These are phyloP conservation scores for Hoplodrina ambigua DNA, from an alignment of 2,888 invertebrate species.

Conservation along the genomic window DNA sequence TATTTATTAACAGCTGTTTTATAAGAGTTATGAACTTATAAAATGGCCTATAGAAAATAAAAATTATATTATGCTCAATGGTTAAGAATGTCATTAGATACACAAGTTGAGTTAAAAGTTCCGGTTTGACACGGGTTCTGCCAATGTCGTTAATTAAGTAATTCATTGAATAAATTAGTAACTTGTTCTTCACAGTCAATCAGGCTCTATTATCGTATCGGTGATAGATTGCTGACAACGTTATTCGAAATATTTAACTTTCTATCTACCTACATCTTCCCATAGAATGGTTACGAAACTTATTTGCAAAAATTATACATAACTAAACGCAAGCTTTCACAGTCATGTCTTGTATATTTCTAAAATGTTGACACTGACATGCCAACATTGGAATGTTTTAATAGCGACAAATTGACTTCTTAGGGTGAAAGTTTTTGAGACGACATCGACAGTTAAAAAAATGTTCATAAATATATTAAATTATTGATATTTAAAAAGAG, in stretches of 20 bases:
- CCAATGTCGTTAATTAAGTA: constrained; percentile 46
- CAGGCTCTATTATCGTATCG: constrained; percentile 36
- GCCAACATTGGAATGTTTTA: constrained; percentile 25
- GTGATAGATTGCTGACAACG: constrained; percentile 38
- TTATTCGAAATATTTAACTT: constrained; percentile 50
- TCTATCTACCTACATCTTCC: constrained; percentile 31
- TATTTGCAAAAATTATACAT: constrained; percentile 32
- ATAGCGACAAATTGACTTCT: constrained; percentile 21
- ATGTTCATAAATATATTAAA: background rate
- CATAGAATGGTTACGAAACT: constrained; percentile 36
- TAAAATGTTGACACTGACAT: constrained; percentile 29
- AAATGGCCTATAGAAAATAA: constrained; percentile 1
- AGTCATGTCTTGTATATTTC: constrained; percentile 17
- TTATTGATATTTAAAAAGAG: background rate
- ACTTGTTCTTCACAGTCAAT: constrained; percentile 43
- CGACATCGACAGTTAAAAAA: background rate
- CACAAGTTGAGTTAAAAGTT: constrained; percentile 19
- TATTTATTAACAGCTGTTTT: constrained; percentile 2
- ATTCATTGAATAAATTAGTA: constrained; percentile 55
- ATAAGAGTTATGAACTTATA: background rate
- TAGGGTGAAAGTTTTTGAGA: constrained; percentile 15
- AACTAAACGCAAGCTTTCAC: constrained; percentile 32
- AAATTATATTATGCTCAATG: constrained; percentile 11
- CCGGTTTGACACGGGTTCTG: constrained; percentile 32
- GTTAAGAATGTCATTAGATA: constrained; percentile 27